phyloP scores from a whole-genome alignment of 2,797 vertebrate species.

The Ataeniobius toweri region DNA sequence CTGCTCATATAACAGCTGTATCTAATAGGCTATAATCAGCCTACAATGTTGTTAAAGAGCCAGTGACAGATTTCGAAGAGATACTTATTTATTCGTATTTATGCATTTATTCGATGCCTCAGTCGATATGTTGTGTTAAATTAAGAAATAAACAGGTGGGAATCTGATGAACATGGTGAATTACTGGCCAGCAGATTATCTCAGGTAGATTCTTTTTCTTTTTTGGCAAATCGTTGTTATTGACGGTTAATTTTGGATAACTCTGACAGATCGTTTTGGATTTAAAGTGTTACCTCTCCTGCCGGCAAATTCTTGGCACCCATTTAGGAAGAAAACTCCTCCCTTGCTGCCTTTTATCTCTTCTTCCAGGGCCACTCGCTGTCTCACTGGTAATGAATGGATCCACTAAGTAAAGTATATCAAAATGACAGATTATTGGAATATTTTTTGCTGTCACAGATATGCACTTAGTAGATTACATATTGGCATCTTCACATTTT shows the following conservation, averaged over 20 bases:
- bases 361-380: background rate
- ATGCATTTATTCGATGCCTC: background rate
- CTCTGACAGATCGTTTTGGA: background rate
- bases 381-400: too few relatives aligned
- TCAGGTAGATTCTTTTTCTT: too few relatives aligned
- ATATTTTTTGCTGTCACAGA: too few relatives aligned
- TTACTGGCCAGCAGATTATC: background rate
- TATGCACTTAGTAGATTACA: too few relatives aligned
- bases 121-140: background rate
- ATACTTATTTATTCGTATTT: background rate
- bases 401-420: too few relatives aligned
- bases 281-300: background rate
- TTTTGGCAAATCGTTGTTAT: background rate
- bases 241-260: background rate
- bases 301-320: background rate
- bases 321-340: background rate
- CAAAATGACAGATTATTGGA: too few relatives aligned
- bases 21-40: slow-evolving; percentile 36
- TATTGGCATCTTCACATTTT: background rate
- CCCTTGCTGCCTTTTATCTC: background rate
- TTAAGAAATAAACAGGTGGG: background rate
- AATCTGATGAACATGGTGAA: too few relatives aligned
- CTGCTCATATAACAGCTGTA: slow-evolving; percentile 56
- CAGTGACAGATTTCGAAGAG: background rate
- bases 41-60: slow-evolving; percentile 8